Base-by-base conservation (phyloP, 2,888 invertebrate species). In the Lasioglossum pauxillum region DNA sequence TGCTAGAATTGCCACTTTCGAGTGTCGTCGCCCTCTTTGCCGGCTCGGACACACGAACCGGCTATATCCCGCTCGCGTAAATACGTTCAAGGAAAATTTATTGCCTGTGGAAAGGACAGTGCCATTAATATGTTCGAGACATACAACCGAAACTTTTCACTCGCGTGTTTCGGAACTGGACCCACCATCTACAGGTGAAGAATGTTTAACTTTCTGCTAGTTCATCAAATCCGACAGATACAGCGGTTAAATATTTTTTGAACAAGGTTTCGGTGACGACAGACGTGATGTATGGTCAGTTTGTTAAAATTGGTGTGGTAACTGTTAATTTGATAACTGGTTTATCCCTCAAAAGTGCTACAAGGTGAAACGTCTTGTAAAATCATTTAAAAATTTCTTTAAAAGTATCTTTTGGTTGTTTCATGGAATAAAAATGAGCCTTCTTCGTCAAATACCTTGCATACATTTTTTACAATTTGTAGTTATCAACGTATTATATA, bases 1-100 rank as follows among this genome's bases (percentile, higher is more conserved):
- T 74, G 84, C 83, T 80, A 80, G 86, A 87, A 85, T 72, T 77
- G 80, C 69, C 82, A 53, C 7, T 76, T 64, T 74, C 69, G 77
- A 86, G 82, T 69, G 79, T 74, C 78, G 67, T 71, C 74, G 75
- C n/a, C 35, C 78, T 74, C 60, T 78, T 79, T 23, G 80, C 16
- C 49, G 35, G n/a, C 71, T 38, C 46, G 12, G 38, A 27, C 46
- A 31, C 53, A 5, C 27, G 14, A 8, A 60, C 7, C 7, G 7
- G 64, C 12, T 57, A 38, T 49, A 35, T 23, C 14, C 23, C 14
- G 41, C 46, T n/a, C 46, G 35, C 16, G 69, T n/a, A 44, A 77
- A 19, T 64, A 41, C 35, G 27, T 44, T 72, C 23, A 31, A 72
- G 12, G 72, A 46, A 72, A 64, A 79, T 84, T 83, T 84, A 83